Percentiles rank a stretch among this genome's conserved stretches.
These are phyloP conservation scores for Perca flavescens DNA, from an alignment of 2,113 vertebrate genomes.

Conservation along the genomic window DNA sequence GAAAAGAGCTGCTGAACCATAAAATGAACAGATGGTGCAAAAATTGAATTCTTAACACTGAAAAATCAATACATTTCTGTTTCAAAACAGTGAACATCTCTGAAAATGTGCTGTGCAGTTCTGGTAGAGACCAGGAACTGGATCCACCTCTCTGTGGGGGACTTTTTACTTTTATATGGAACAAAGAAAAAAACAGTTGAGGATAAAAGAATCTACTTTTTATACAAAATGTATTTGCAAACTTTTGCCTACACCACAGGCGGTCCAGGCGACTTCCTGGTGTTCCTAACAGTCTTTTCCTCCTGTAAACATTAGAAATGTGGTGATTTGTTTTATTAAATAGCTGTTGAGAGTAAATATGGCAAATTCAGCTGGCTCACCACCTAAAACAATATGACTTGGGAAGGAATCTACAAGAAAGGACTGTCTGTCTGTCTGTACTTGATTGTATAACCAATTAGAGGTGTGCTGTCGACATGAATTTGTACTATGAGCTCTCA, in stretches of 20 bases:
- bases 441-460: constrained; percentile 51
- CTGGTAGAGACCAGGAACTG: constrained; percentile 36
- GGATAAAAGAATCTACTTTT: not conserved
- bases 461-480: constrained; percentile 40
- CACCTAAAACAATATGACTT: constrained; percentile 24
- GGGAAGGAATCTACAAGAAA: constrained; percentile 3
- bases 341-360: not conserved
- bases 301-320: not conserved
- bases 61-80: constrained; percentile 69
- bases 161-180: constrained; percentile 7
- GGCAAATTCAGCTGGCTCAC: constrained; percentile 8
- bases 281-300: not conserved
- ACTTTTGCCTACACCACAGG: not conserved
- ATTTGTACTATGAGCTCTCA: constrained; percentile 40
- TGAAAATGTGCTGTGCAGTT: constrained; percentile 44
- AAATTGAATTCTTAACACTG: constrained; percentile 61
- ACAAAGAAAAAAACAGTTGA: not conserved
- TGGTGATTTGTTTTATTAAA: not conserved
- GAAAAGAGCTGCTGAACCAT: constrained; percentile 55
- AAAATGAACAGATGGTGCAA: constrained; percentile 65
- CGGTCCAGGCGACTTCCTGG: not conserved
- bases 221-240: not conserved
- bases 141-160: constrained; percentile 20
- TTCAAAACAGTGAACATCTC: constrained; percentile 64
- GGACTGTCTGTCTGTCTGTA: constrained; percentile 24